Percentiles rank a stretch among this genome's conserved stretches.
Conservation (phyloP, 2,888 invertebrate genomes). For the Dyspetes luteomarginatus region DNA sequence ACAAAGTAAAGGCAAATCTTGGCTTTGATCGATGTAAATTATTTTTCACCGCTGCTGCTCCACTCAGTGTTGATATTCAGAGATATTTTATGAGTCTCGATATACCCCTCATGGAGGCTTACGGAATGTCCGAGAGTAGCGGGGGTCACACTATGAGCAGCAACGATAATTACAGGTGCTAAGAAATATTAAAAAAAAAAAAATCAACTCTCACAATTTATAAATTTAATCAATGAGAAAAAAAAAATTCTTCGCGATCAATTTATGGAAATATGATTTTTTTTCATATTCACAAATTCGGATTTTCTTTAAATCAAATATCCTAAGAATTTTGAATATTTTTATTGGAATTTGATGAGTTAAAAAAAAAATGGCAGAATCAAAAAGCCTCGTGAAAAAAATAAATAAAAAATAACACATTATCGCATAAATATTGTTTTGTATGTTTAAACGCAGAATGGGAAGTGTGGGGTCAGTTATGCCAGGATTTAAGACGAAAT, state of each 20-base stretch:
- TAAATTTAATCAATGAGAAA: not conserved
- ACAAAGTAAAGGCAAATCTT: constrained; percentile 90
- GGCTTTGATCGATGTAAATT: constrained; percentile 90
- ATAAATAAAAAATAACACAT: too few species aligned
- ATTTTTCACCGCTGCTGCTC: constrained; percentile 93
- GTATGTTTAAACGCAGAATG: constrained; percentile 86
- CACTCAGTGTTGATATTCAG: constrained; percentile 92
- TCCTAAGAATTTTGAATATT: too few species aligned
- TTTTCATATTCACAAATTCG: too few species aligned
- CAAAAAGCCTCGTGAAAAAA: too few species aligned
- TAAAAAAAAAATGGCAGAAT: too few species aligned
- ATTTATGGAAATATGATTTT: too few species aligned
- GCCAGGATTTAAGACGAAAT: constrained; percentile 88
- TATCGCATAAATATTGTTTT: too few species aligned
- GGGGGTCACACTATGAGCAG: constrained; percentile 90
- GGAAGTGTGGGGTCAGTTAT: constrained; percentile 90
- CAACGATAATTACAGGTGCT: constrained; percentile 79
- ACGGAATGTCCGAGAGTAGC: constrained; percentile 94
- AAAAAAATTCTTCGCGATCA: not conserved
- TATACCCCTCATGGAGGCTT: constrained; percentile 92
- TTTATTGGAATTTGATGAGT: too few species aligned
- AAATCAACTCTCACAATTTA: not conserved
- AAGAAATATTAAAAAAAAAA: constrained; percentile 17
- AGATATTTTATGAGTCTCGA: constrained; percentile 95
- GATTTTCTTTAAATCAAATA: too few species aligned